Evolutionary conservation across 1,140 invertebrate species (phyloP).

Genomic region (Popillia japonica): DNA sequence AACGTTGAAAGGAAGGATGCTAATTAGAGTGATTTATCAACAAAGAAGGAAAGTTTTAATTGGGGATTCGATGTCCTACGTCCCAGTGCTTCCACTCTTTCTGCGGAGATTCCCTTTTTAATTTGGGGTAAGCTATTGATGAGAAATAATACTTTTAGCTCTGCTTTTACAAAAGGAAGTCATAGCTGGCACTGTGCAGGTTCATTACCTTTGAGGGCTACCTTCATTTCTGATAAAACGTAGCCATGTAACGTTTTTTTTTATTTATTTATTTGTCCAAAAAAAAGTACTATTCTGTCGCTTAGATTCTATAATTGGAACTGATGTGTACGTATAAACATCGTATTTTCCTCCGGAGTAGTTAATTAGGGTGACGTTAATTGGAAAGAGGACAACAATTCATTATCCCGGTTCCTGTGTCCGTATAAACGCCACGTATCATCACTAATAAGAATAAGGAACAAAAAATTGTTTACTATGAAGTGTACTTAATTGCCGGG

Average conservation of each 20-base stretch:
- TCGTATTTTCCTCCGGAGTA: not conserved
- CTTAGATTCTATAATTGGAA: too few relatives aligned
- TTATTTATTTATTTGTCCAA: too few relatives aligned
- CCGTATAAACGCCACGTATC: not conserved
- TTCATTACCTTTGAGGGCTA: not conserved
- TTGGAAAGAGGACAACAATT: not conserved
- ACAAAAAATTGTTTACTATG: not conserved
- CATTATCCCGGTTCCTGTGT: not conserved
- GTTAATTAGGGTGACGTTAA: not conserved
- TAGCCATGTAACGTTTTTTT: too few relatives aligned
- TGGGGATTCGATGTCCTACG: not conserved
- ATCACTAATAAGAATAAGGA: not conserved
- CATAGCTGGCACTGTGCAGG: not conserved
- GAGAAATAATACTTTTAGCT: not conserved
- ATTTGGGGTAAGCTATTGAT: not conserved
- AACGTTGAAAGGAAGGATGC: not conserved
- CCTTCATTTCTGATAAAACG: too few relatives aligned
- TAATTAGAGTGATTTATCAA: not conserved
- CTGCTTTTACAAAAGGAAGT: not conserved
- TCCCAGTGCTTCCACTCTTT: too few relatives aligned
- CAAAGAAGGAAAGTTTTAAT: not conserved
- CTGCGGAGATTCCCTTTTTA: not conserved
- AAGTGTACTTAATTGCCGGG: not conserved
- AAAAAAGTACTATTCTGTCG: too few relatives aligned
- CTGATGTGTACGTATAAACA: too few relatives aligned